Evolutionary conservation across 1,140 invertebrate species (phyloP).

Genomic region (Orchestia grillus): DNA sequence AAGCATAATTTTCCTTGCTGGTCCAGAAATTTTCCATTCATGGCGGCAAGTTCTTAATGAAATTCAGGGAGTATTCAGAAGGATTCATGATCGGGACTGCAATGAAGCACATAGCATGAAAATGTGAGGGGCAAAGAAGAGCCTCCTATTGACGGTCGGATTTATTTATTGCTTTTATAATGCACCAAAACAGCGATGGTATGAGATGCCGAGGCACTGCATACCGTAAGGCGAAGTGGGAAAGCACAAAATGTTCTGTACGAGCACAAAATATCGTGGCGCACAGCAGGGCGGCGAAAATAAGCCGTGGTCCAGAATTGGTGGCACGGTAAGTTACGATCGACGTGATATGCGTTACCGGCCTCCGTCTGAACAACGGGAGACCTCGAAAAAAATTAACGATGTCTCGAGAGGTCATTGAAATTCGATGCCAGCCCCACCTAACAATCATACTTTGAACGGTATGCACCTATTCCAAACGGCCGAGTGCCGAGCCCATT

Average conservation of each 20-base stretch:
- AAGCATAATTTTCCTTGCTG: not conserved
- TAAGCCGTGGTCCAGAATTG: not conserved
- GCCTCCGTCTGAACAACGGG: not conserved
- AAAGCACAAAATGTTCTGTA: not conserved
- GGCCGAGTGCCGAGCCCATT: too few species aligned
- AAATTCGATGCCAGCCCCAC: not conserved
- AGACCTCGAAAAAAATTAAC: not conserved
- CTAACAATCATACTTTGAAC: too few species aligned
- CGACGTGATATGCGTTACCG: not conserved
- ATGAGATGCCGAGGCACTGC: not conserved
- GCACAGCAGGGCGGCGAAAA: not conserved
- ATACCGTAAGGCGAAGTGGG: not conserved
- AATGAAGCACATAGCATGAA: constrained; percentile 24
- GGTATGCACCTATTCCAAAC: too few species aligned
- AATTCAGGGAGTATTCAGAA: constrained; percentile 18
- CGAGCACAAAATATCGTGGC: not conserved
- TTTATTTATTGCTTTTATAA: constrained; percentile 51
- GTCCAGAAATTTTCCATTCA: not conserved
- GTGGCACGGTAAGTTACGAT: not conserved
- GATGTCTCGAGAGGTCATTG: not conserved
- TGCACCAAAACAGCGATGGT: not conserved
- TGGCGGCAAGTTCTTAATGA: constrained; percentile 15
- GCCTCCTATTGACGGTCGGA: not conserved
- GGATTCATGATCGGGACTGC: not conserved
- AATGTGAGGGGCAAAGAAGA: constrained; percentile 20